Evolutionary conservation across 2,113 vertebrate genomes (phyloP), one percentile per base, ranked within the genome.

Genomic region (Prolemur simus): DNA sequence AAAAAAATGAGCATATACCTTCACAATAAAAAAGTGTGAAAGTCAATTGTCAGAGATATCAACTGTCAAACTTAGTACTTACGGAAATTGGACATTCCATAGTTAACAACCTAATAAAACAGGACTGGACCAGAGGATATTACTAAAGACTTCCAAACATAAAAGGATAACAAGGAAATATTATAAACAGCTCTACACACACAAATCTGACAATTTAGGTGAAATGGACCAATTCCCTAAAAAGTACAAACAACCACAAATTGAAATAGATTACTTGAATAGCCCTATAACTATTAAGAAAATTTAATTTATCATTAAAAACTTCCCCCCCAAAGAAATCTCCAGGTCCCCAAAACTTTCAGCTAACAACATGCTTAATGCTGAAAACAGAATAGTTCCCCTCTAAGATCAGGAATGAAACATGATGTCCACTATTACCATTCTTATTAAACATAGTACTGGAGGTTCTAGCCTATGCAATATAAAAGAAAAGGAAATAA

Each of bases 281-380:
- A 76, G n/a, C 10, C 13, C 32, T 64, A 37, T 76, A 92, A 64
- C 17, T 85, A 68, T 52, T 52, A 76, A 85, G n/a, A 76, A 49
- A 39, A 92, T 73, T 60, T 82, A 73, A 37, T 64, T 92, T 6
- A 64, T 64, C n/a, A 64, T 92, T 92, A 94, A 82, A 60, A 47
- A 63, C 15, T 52, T 45, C 15, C 9, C 56, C 9, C 5, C 6
- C 73, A 56, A 77, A 29, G 21, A 66, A 89, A 64, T 54, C 17
- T 74, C 14, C 15, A 66, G 34, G 15, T n/a, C 45, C 29, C 27
- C 45, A 82, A 52, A 83, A 14, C 29, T 34, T 42, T 47, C 11
- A 73, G 17, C 14, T 86, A 86, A 56, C 45, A 47, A 23, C 27
- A 84, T 21, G 12, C 23, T 93, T 71, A 32, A 68, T 93, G 10